Percentiles rank a stretch among this genome's conserved stretches.
These are phyloP conservation scores for Berghia stephanieae DNA, from an alignment of 1,140 invertebrate species.

Conservation along the genomic window DNA sequence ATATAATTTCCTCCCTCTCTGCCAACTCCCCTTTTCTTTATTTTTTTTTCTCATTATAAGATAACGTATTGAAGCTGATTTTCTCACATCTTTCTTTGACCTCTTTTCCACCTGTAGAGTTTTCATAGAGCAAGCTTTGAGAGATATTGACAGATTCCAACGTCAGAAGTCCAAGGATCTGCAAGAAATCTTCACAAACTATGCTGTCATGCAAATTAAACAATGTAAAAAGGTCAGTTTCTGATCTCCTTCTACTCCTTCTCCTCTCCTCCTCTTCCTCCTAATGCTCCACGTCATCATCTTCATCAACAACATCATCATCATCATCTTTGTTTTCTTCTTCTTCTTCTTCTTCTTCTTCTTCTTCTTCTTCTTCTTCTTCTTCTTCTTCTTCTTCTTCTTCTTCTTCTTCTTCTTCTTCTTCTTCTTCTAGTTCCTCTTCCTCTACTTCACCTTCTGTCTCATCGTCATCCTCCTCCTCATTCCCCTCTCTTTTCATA, in stretches of 20 bases:
- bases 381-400: neutral
- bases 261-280: neutral
- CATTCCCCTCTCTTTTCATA: too few relatives aligned
- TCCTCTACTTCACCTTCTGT: slow-evolving; percentile 13
- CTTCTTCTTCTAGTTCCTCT: neutral
- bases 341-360: slow-evolving; percentile 2
- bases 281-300: neutral
- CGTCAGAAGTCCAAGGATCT: slow-evolving; percentile 81
- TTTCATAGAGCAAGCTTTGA: slow-evolving; percentile 77
- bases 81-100: neutral
- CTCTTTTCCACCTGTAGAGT: slow-evolving; percentile 71
- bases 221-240: slow-evolving; percentile 79
- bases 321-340: neutral
- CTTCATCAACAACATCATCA: neutral
- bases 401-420: neutral
- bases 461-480: slow-evolving; percentile 6
- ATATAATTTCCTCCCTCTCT: neutral
- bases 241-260: neutral
- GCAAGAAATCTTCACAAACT: slow-evolving; percentile 79
- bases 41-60: neutral
- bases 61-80: too few relatives aligned
- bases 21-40: neutral
- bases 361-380: slow-evolving; percentile 2
- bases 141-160: slow-evolving; percentile 82
- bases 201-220: slow-evolving; percentile 82